Evolutionary conservation across 2,797 vertebrate genomes (phyloP).

Genomic region (Sebastes umbrosus): DNA sequence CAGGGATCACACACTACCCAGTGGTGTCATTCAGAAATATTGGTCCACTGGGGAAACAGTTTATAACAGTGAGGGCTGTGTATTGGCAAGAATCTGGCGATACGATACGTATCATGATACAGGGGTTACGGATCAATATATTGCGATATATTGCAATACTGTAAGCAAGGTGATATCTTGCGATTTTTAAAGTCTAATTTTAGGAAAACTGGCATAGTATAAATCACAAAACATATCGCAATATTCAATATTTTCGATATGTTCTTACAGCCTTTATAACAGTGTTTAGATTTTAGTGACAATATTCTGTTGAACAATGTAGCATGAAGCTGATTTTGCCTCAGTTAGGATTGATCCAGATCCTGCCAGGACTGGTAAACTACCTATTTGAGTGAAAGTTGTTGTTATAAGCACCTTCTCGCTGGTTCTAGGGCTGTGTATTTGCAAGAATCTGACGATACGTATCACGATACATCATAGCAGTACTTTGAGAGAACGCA

Average conservation of each 20-base stretch:
- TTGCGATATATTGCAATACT: too few relatives aligned
- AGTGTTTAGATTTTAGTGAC: neutral
- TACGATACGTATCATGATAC: too few relatives aligned
- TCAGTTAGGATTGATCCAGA: neutral
- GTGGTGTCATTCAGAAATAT: conserved; percentile 23
- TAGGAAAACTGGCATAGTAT: rapidly evolving
- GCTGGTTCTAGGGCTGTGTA: too few relatives aligned
- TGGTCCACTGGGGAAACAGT: neutral
- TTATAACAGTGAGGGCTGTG: neutral
- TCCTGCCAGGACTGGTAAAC: neutral
- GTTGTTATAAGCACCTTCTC: neutral
- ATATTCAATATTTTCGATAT: too few relatives aligned
- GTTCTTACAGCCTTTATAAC: neutral
- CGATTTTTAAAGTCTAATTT: too few relatives aligned
- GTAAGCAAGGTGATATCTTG: too few relatives aligned
- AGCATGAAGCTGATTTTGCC: neutral
- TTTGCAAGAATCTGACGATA: too few relatives aligned
- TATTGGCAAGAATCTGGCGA: too few relatives aligned
- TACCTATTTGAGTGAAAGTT: neutral
- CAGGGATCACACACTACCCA: neutral
- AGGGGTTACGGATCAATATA: too few relatives aligned
- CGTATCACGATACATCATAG: too few relatives aligned
- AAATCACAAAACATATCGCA: too few relatives aligned
- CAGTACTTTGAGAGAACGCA: too few relatives aligned
- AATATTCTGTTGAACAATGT: neutral